Percentiles rank a stretch among this genome's conserved stretches.
Evolutionary conservation across 2,797 vertebrate species (phyloP).

Genomic region (Octomys mimax): DNA sequence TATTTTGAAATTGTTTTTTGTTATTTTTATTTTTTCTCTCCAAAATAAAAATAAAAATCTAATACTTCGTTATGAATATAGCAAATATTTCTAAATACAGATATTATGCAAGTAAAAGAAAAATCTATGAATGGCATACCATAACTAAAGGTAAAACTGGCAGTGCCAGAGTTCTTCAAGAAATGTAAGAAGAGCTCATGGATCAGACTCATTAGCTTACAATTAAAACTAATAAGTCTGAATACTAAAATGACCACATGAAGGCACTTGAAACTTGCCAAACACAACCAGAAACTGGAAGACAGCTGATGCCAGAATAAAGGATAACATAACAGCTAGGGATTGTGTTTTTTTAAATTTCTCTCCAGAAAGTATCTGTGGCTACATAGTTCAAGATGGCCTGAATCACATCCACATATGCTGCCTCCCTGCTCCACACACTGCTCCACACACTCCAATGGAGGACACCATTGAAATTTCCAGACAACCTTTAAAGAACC

Average conservation of each 20-base stretch:
- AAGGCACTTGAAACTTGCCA: not conserved
- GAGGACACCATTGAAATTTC: not conserved
- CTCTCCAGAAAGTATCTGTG: not conserved
- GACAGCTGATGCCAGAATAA: not conserved
- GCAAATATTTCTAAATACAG: not conserved
- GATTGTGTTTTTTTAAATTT: not conserved
- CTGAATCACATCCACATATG: not conserved
- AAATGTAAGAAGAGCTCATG: not conserved
- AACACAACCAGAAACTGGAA: not conserved
- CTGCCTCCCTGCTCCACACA: not conserved
- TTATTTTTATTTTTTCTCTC: too few relatives aligned
- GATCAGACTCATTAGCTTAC: not conserved
- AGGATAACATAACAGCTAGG: not conserved
- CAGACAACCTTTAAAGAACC: not conserved
- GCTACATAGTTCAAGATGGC: not conserved
- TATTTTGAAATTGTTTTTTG: too few relatives aligned
- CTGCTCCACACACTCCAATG: not conserved
- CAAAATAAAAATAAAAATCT: not conserved
- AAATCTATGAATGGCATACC: not conserved
- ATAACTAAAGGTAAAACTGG: not conserved
- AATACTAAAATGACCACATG: not conserved
- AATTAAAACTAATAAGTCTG: not conserved
- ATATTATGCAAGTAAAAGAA: not conserved
- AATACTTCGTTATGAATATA: not conserved
- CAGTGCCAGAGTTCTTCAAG: not conserved